These are phyloP conservation scores for Chlamydotis undulata DNA, from an alignment of 2,113 vertebrate genomes.

Conservation along the genomic window DNA sequence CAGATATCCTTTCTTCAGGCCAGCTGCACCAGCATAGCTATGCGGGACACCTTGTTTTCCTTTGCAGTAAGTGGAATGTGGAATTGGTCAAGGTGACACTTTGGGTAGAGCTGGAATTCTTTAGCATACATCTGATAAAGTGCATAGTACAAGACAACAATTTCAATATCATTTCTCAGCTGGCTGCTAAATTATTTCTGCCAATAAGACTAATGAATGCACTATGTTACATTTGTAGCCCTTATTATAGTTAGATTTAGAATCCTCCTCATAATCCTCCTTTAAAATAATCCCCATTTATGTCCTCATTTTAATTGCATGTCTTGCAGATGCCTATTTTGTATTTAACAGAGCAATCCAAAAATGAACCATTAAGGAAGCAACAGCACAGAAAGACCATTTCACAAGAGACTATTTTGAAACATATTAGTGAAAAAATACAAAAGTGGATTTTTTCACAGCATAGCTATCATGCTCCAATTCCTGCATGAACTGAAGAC, in stretches of 20 bases:
- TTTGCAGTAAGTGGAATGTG: background rate
- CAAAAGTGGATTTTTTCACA: background rate
- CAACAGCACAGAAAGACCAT: background rate
- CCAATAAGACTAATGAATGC: conserved; percentile 38
- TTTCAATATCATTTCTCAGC: background rate
- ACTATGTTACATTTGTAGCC: conserved; percentile 12
- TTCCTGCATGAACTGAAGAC: background rate
- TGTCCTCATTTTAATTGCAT: conserved; percentile 31
- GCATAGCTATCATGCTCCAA: background rate
- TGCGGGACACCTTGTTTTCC: background rate
- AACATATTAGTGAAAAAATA: background rate
- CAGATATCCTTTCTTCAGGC: background rate
- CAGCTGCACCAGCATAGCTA: background rate
- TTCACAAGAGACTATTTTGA: background rate
- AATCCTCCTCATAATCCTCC: conserved; percentile 12
- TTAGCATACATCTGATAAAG: background rate
- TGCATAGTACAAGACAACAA: background rate
- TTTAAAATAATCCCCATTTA: conserved; percentile 51
- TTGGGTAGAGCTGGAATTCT: background rate
- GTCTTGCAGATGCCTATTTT: conserved; percentile 17
- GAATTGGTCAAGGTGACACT: background rate
- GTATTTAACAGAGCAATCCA: background rate
- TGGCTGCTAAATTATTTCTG: conserved; percentile 21
- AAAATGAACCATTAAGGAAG: background rate
- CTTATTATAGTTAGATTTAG: conserved; percentile 37